Conservation (phyloP, 2,797 vertebrate genomes). For the Brachymystax lenok region DNA sequence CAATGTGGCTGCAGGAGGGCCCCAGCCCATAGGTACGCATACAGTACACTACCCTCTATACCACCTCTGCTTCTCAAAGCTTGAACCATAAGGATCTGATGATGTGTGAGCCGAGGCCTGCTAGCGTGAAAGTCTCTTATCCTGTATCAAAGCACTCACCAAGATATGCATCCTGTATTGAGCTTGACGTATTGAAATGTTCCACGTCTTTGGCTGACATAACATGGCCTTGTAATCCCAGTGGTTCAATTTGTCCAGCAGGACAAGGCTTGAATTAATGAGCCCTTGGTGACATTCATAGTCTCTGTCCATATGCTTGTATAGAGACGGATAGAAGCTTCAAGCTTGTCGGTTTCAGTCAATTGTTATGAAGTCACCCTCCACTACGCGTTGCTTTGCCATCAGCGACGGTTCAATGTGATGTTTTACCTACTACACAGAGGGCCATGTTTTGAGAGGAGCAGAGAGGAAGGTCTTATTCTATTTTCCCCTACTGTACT, state of each 20-base stretch:
- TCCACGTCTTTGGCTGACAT: constrained; percentile 28
- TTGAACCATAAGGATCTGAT: background rate
- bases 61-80: constrained; percentile 5
- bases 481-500: too few species aligned
- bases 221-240: constrained; percentile 16
- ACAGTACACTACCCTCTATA: constrained; percentile 1
- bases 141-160: background rate
- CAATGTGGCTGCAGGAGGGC: constrained; percentile 68
- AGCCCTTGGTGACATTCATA: constrained; percentile 29
- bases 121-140: background rate
- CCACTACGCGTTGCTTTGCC: background rate
- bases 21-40: constrained; percentile 79
- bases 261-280: constrained; percentile 37
- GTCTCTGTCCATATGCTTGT: constrained; percentile 19
- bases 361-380: background rate
- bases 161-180: constrained; percentile 15
- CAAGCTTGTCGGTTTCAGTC: background rate
- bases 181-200: constrained; percentile 22
- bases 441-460: too few species aligned
- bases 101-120: background rate
- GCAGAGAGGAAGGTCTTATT: too few species aligned
- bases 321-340: background rate
- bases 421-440: too few species aligned
- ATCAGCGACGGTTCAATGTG: too few species aligned
- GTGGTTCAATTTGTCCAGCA: constrained; percentile 23